Evolutionary conservation across 2,113 vertebrate genomes (phyloP).

Genomic region (Leptobrachium leishanense): DNA sequence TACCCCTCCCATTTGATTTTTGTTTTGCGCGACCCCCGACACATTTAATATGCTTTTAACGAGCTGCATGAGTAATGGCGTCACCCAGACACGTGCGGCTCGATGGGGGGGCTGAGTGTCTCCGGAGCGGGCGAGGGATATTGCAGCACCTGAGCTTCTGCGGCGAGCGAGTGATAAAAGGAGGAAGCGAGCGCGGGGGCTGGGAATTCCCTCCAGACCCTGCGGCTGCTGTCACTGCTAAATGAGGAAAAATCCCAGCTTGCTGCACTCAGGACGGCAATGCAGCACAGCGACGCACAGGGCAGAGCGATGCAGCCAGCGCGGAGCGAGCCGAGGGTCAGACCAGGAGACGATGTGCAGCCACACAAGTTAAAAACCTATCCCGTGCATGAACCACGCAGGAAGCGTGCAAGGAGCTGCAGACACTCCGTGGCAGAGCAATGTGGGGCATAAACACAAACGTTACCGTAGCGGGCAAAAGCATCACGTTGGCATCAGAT

Average conservation of each 20-base stretch:
- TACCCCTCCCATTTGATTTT: no score
- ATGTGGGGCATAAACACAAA: no score
- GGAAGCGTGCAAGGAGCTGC: no score
- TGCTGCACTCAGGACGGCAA: neutral
- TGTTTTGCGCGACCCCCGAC: neutral
- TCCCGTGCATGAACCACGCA: no score
- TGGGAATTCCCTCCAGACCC: constrained; percentile 2
- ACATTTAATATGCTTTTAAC: neutral
- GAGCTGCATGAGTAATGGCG: neutral
- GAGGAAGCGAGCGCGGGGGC: constrained; percentile 1
- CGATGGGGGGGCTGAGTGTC: neutral
- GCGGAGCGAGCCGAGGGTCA: neutral
- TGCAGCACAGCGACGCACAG: neutral
- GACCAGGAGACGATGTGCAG: neutral
- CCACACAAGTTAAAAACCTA: neutral
- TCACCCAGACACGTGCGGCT: neutral
- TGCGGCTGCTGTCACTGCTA: neutral
- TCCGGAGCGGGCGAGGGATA: neutral
- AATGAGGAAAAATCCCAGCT: neutral
- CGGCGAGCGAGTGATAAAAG: neutral
- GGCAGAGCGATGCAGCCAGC: neutral
- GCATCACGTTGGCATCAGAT: no score
- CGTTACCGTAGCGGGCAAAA: no score
- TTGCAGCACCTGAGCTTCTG: neutral
- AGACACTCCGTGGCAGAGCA: no score